Conservation (phyloP, 2,797 vertebrate species). For the Micrastur ruficollis region DNA sequence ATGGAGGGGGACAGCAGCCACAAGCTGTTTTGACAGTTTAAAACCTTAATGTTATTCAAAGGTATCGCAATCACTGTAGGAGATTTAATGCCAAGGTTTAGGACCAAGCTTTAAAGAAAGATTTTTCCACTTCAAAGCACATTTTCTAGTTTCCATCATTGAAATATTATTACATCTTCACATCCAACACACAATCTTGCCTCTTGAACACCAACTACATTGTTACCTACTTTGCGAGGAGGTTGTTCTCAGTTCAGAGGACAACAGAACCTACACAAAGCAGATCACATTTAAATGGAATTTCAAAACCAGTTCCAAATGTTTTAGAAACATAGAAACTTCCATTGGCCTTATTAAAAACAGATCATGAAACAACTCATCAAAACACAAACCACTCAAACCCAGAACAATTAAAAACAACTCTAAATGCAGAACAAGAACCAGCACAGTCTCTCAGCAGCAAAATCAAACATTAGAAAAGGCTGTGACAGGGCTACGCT, state of each 20-base stretch:
- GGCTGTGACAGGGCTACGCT: slow-evolving; percentile 9
- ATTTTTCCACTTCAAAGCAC: neutral
- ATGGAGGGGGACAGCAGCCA: neutral
- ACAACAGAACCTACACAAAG: neutral
- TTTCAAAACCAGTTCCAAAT: neutral
- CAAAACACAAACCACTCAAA: neutral
- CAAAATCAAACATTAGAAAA: neutral
- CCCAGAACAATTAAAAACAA: neutral
- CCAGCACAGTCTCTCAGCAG: neutral
- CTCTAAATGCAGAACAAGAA: neutral
- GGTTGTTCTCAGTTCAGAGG: neutral
- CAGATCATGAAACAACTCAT: neutral
- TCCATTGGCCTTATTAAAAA: neutral
- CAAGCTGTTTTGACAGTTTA: neutral
- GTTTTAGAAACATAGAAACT: neutral
- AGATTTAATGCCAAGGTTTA: neutral
- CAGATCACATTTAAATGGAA: neutral
- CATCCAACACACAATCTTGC: neutral
- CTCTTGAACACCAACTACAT: neutral
- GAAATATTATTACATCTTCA: neutral
- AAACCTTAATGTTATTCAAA: neutral
- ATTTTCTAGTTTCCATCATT: neutral
- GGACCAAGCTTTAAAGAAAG: neutral
- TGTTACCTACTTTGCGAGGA: neutral
- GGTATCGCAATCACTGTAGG: neutral